Percentiles rank a stretch among this genome's conserved stretches.
Conservation (phyloP, 2,888 invertebrate species). For the Epirrhoe tristata region DNA sequence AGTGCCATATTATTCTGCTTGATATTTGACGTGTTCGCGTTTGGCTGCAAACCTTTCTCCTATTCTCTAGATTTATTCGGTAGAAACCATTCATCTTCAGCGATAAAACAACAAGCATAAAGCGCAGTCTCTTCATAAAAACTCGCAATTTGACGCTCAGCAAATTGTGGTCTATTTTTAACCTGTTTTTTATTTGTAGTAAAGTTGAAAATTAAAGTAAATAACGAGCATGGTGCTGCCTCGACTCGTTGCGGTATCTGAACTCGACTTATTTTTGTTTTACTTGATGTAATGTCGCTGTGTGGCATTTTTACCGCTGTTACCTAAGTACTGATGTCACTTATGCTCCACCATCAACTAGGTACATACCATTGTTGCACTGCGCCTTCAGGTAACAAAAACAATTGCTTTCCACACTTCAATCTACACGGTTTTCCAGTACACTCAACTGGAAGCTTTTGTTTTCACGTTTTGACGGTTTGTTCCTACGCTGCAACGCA, state of each 20-base stretch:
- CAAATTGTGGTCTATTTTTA: slow-evolving; percentile 46
- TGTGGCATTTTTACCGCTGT: slow-evolving; percentile 46
- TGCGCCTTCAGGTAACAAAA: slow-evolving; percentile 53
- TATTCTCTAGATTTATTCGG: slow-evolving; percentile 34
- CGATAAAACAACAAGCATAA: slow-evolving; percentile 41
- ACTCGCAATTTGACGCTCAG: slow-evolving; percentile 42
- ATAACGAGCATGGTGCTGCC: slow-evolving; percentile 29
- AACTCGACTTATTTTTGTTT: slow-evolving; percentile 43
- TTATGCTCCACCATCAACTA: slow-evolving; percentile 53
- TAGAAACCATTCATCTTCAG: slow-evolving; percentile 36
- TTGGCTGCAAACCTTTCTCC: background rate
- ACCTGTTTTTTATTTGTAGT: slow-evolving; percentile 41
- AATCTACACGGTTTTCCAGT: slow-evolving; percentile 48
- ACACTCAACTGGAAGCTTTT: slow-evolving; percentile 51
- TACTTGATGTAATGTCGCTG: slow-evolving; percentile 34
- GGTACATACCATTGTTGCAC: slow-evolving; percentile 53
- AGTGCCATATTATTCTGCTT: background rate
- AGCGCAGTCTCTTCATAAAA: slow-evolving; percentile 40
- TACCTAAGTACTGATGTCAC: slow-evolving; percentile 51
- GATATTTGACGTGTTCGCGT: background rate
- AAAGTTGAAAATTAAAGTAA: slow-evolving; percentile 40
- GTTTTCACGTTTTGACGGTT: slow-evolving; percentile 44
- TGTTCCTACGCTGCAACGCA: slow-evolving; percentile 44
- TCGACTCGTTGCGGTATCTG: slow-evolving; percentile 33
- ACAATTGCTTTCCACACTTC: slow-evolving; percentile 55